Evolutionary conservation across 1,140 invertebrate species (phyloP).

Genomic region (Conus betulinus): DNA sequence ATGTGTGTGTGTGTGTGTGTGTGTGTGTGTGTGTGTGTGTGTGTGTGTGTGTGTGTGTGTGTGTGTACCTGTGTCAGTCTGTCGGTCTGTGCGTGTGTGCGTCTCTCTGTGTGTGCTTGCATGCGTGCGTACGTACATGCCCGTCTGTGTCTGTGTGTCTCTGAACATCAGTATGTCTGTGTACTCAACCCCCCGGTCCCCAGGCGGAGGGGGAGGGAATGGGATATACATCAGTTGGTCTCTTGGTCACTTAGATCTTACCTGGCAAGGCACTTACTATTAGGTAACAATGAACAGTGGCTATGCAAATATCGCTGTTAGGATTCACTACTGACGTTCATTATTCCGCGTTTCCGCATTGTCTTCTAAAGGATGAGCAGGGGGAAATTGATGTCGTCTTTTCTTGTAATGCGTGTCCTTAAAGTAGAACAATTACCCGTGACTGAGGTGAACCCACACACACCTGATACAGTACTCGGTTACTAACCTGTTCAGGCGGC

Average conservation of each 20-base stretch:
- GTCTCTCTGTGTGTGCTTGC: neutral
- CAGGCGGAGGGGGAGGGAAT: neutral
- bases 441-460: no score
- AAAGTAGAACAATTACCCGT: no score
- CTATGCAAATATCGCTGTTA: neutral
- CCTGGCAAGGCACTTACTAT: no score
- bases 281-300: neutral
- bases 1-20: no score
- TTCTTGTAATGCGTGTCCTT: no score
- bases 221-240: neutral
- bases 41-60: neutral
- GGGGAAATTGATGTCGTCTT: no score
- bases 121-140: neutral
- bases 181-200: neutral
- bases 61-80: no score
- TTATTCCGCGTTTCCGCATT: neutral
- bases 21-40: neutral
- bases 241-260: no score
- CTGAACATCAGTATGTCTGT: neutral
- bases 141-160: neutral
- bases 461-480: no score
- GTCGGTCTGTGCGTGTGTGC: neutral
- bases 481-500: no score
- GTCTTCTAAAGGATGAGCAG: neutral
- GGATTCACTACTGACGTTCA: neutral